Conservation (phyloP, 2,797 vertebrate species). For the Taeniopygia guttata region DNA sequence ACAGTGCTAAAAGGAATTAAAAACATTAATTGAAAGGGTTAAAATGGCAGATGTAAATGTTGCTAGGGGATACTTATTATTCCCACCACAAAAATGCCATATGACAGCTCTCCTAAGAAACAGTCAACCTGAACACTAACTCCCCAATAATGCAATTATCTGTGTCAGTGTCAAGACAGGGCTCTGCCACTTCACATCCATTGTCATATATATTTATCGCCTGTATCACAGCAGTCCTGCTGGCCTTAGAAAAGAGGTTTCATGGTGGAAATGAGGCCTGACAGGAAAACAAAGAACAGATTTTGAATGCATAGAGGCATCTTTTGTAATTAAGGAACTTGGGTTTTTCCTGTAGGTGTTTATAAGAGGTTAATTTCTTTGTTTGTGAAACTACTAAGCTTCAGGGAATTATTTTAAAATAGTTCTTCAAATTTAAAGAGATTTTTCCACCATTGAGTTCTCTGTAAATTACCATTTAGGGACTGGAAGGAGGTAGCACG, state of each 20-base stretch:
- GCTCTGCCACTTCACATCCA: constrained; percentile 70
- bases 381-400: constrained; percentile 3
- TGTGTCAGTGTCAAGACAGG: constrained; percentile 54
- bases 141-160: constrained; percentile 75
- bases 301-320: constrained; percentile 9
- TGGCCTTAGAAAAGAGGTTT: constrained; percentile 10
- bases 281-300: constrained; percentile 40
- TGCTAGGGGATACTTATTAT: constrained; percentile 59
- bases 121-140: constrained; percentile 71
- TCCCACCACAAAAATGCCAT: constrained; percentile 67
- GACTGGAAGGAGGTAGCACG: background rate
- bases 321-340: constrained; percentile 22
- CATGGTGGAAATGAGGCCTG: constrained; percentile 38
- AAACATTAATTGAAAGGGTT: background rate
- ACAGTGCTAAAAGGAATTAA: constrained; percentile 4
- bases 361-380: background rate
- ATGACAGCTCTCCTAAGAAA: constrained; percentile 72
- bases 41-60: constrained; percentile 10
- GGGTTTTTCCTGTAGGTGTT: constrained; percentile 19
- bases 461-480: background rate
- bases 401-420: constrained; percentile 14
- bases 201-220: constrained; percentile 68
- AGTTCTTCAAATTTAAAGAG: background rate
- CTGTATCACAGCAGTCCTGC: background rate
- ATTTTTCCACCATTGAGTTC: background rate